Base-by-base conservation (phyloP, 2,113 vertebrate genomes). In the Pseudopodoces humilis region DNA sequence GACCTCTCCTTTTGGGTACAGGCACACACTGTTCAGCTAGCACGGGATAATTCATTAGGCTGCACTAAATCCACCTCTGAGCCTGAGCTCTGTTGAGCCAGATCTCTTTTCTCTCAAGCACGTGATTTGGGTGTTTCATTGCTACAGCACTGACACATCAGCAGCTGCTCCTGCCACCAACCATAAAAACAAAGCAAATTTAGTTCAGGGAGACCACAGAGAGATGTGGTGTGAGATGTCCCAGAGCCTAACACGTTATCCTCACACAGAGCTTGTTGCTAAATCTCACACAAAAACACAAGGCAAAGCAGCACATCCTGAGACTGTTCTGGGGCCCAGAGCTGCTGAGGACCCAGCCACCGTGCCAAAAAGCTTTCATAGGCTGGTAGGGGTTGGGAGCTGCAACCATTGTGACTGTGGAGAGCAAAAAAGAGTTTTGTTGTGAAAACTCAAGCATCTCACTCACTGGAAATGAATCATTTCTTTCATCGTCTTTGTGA, bases 261-360 rank as follows among this genome's bases (percentile, higher is more conserved):
- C 53, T 56, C 21, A 24, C 0, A 0, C 17, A 41, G 35, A 89
- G 88, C 12, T 43, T 56, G 30, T 11, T 44, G 41, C 37, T 77
- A 58, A 83, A 30, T 16, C 27, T 65, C 27, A 24, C 3, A 1
- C 28, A 65, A 46, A 60, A 49, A 24, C 37, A 43, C 0, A 25
- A 17, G 68, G 15, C 8, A 53, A 77, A 81, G 60, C n/a, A 55
- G 60, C 68, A n/a, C 0, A 0, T 22, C 50, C 68, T 18, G 27
- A 88, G 35, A 22, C 1, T 2, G 23, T 31, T 62, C 46, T 22
- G 14, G 12, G 22, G 17, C 1, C 24, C 44, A 22, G 13, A 4
- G 0, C 6, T 50, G 19, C 19, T 1, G 11, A 59, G 5, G 8
- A 13, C 46, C 1, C 0, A 67, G 23, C 24, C 20, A 12, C 13